Evolutionary conservation across 2,888 invertebrate species (phyloP).

Genomic region (Cordilura impudica): DNA sequence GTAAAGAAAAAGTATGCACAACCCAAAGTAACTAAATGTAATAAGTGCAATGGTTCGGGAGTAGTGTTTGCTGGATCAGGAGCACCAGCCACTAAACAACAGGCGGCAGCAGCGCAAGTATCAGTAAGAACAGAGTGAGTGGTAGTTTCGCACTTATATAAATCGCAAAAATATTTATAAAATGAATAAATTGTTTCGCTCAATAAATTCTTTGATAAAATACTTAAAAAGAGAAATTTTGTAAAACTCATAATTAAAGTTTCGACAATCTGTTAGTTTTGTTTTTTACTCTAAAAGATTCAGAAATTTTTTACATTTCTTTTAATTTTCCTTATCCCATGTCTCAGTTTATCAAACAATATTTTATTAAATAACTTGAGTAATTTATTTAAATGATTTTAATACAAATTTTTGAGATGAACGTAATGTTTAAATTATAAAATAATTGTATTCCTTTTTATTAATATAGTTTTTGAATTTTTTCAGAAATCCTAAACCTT

Average conservation of each 20-base stretch:
- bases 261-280: not conserved
- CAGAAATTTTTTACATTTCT: too few relatives aligned
- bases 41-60: conserved; percentile 92
- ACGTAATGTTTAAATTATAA: too few relatives aligned
- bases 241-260: too few relatives aligned
- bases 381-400: too few relatives aligned
- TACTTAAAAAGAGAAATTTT: not conserved
- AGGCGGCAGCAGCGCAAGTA: conserved; percentile 61
- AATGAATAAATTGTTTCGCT: conserved; percentile 20
- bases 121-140: conserved; percentile 75
- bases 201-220: not conserved
- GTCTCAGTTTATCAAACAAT: too few relatives aligned
- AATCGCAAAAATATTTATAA: too few relatives aligned
- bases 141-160: too few relatives aligned
- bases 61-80: conserved; percentile 81
- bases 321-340: too few relatives aligned
- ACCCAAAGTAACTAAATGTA: conserved; percentile 88
- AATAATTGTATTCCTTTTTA: too few relatives aligned
- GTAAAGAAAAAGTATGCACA: conserved; percentile 47
- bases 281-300: not conserved
- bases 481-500: conserved; percentile 85
- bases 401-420: too few relatives aligned
- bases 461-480: conserved; percentile 17
- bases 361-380: too few relatives aligned
- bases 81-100: conserved; percentile 66